Base-by-base conservation (phyloP, 2,113 vertebrate species). In the Mirounga angustirostris region DNA sequence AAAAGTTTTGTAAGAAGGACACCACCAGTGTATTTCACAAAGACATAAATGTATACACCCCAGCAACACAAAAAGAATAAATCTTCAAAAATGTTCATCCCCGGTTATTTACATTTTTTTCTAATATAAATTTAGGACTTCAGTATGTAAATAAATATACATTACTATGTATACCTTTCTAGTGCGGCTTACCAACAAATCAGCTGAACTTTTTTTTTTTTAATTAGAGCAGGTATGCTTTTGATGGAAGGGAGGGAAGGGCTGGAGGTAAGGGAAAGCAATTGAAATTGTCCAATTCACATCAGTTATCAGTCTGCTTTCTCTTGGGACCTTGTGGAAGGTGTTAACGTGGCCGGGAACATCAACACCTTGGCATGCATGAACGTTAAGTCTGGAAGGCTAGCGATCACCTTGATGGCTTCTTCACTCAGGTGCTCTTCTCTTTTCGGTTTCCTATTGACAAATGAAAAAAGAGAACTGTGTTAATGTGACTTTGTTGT, bases 361-460 rank as follows among this genome's bases (percentile, higher is more conserved):
- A 99, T 99, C 98, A 99, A 98, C 98, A 99, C 99, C 98, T 99
- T 99, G 98, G 99, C 99, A 97, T 98, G 99, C 99, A 99, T 99
- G 99, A 99, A 99, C 91, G 99, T 99, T 24, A 99, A 98, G 97
- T 99, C 98, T 4, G 99, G 99, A 96, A 99, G 99, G 98, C 98
- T 98, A 97, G 98, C 97, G 73, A 99, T 99, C 97, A 99, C 98
- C 98, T 98, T 99, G 92, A 98, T 96, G 50, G 99, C 99, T 99
- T 99, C 99, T 95, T 99, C 98, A 98, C 99, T 99, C 94, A 99
- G 99, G 82, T 99, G 99, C 98, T 99, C 99, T 82, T 99, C 99
- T 97, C 99, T 99, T 98, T 98, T 99, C 74, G 99, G 99, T 97
- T 99, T 99, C 99, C 99, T 99, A 98, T 97, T 87, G 88, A 96